phyloP scores from a whole-genome alignment of 1,140 invertebrate species.

The Cotesia chilonis region DNA sequence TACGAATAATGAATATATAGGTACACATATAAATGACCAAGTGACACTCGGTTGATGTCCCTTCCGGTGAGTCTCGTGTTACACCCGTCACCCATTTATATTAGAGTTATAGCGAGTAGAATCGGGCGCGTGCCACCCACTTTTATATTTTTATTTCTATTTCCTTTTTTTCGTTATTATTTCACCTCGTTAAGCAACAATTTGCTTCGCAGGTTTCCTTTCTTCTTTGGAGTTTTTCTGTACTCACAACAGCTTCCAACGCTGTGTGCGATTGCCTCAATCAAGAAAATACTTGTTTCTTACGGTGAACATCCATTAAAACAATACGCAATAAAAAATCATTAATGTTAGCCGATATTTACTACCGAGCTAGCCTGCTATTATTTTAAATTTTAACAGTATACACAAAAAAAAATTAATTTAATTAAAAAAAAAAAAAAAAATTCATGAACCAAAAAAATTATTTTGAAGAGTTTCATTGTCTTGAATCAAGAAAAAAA shows the following conservation, averaged over 20 bases:
- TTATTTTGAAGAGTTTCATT: too few species aligned
- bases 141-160: conserved; percentile 43
- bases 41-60: conserved; percentile 62
- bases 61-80: conserved; percentile 65
- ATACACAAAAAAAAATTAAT: too few species aligned
- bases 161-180: conserved; percentile 31
- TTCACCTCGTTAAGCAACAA: conserved; percentile 31
- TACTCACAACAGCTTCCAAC: neutral
- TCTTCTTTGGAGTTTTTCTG: neutral
- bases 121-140: conserved; percentile 64
- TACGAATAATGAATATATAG: conserved; percentile 34
- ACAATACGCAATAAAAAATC: neutral
- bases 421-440: too few species aligned
- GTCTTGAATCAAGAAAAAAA: too few species aligned
- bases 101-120: conserved; percentile 56
- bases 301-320: neutral
- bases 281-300: conserved; percentile 6
- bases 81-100: conserved; percentile 61
- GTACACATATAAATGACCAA: conserved; percentile 48
- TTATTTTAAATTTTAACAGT: too few species aligned
- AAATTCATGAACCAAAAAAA: too few species aligned
- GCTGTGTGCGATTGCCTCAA: neutral
- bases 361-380: too few species aligned
- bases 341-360: too few species aligned
- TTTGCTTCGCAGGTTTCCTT: neutral